Evolutionary conservation across 2,797 vertebrate species (phyloP).

Genomic region (Rhodeus uyekii): DNA sequence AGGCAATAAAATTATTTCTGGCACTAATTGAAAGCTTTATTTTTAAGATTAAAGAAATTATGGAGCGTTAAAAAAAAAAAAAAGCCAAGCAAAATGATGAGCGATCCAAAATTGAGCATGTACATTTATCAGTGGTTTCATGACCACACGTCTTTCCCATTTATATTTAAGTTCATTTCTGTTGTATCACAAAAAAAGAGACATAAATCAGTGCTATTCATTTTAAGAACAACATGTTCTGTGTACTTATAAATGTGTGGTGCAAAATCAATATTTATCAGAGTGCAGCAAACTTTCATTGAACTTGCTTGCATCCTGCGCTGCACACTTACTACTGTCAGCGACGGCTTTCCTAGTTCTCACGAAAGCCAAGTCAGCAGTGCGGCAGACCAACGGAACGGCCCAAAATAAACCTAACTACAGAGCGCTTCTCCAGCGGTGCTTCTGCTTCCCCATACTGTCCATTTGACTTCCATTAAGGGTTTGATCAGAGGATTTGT

Average conservation of each 20-base stretch:
- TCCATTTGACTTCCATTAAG: constrained; percentile 55
- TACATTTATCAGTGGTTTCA: constrained; percentile 24
- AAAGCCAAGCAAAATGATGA: constrained; percentile 1
- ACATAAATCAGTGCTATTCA: background rate
- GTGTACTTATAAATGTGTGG: background rate
- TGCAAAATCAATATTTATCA: constrained; percentile 22
- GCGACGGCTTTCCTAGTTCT: constrained; percentile 1
- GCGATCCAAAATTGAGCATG: constrained; percentile 7
- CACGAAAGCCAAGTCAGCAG: constrained; percentile 72
- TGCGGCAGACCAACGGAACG: constrained; percentile 64
- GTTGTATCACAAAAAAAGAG: background rate
- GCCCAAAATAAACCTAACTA: constrained; percentile 71
- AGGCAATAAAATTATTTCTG: constrained; percentile 4
- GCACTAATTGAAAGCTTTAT: constrained; percentile 1
- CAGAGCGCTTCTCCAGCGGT: constrained; percentile 49
- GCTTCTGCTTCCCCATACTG: constrained; percentile 57
- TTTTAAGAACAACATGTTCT: background rate
- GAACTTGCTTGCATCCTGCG: background rate
- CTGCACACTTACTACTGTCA: background rate
- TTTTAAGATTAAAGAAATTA: background rate
- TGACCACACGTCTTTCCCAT: background rate
- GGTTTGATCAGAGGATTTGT: constrained; percentile 6
- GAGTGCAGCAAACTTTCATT: constrained; percentile 2
- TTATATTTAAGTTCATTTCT: no score
- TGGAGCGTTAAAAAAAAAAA: background rate